A percentile compares a stretch with the other conserved stretches of the same genome.
Conservation (phyloP, 2,113 vertebrate species). For the Paratilapia polleni region DNA sequence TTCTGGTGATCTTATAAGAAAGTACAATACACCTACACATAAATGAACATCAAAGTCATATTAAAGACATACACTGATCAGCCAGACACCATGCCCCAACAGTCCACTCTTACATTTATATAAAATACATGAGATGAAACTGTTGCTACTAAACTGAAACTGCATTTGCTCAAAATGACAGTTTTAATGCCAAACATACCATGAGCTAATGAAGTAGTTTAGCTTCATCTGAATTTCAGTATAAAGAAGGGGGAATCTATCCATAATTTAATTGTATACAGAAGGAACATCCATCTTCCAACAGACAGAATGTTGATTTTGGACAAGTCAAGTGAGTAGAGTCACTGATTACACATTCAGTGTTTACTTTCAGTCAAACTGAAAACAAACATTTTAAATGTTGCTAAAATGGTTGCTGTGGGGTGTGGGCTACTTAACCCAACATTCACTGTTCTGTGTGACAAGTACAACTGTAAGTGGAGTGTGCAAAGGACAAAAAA, state of each 20-base stretch:
- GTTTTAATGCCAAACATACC: background rate
- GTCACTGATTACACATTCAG: background rate
- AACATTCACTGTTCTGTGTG: background rate
- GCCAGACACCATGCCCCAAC: too few relatives aligned
- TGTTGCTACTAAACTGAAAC: too few relatives aligned
- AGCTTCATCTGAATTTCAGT: background rate
- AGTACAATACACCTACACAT: too few relatives aligned
- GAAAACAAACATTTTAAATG: background rate
- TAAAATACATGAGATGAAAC: too few relatives aligned
- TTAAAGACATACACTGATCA: too few relatives aligned
- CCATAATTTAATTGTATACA: background rate
- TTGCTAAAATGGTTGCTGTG: background rate
- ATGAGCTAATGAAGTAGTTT: too few relatives aligned
- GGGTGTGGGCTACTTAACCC: background rate
- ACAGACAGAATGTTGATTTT: background rate
- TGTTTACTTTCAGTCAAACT: background rate
- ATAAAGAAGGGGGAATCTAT: background rate
- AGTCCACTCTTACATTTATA: too few relatives aligned
- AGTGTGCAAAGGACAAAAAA: background rate
- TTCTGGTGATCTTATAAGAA: too few relatives aligned
- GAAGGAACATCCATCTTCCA: background rate
- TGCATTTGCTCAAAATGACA: too few relatives aligned
- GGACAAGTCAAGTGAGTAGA: background rate
- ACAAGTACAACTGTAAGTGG: too few relatives aligned
- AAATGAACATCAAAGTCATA: too few relatives aligned